phyloP scores from a whole-genome alignment of 2,113 vertebrate genomes.

The Machaerirhynchus nigripectus region DNA sequence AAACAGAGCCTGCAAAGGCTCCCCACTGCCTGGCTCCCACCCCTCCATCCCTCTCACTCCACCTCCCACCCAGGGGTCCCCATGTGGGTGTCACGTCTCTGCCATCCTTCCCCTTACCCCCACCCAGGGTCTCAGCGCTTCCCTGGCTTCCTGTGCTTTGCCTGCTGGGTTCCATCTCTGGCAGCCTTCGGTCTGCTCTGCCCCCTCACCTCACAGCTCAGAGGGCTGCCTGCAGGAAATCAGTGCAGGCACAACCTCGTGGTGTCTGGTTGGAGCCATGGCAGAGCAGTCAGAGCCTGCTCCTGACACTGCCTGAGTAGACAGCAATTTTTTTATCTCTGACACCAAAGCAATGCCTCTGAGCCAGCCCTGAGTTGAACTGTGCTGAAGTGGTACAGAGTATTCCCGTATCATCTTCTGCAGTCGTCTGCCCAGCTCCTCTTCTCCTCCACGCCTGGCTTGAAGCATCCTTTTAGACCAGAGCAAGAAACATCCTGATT shows the following conservation, averaged over 20 bases:
- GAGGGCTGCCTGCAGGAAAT: background rate
- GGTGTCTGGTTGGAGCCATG: background rate
- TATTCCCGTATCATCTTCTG: background rate
- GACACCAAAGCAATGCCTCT: background rate
- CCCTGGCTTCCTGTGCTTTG: background rate
- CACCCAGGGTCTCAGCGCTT: background rate
- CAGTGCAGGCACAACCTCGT: background rate
- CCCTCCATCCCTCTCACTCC: background rate
- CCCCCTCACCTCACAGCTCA: background rate
- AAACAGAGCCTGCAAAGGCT: background rate
- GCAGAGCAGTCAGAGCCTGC: background rate
- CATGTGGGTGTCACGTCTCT: background rate
- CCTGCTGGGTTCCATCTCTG: background rate
- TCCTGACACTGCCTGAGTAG: background rate
- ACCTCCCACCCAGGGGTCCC: background rate
- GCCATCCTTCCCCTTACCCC: background rate
- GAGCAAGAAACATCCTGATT: background rate
- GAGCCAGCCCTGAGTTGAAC: background rate
- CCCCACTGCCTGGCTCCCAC: background rate
- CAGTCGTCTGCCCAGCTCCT: background rate
- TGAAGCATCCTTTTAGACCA: background rate
- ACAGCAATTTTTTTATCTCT: background rate
- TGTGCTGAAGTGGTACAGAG: background rate
- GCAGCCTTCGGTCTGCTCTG: background rate
- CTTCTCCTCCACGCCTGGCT: background rate